These are phyloP conservation scores for Pipistrellus kuhlii DNA, from an alignment of 2,797 vertebrate genomes.

Conservation along the genomic window DNA sequence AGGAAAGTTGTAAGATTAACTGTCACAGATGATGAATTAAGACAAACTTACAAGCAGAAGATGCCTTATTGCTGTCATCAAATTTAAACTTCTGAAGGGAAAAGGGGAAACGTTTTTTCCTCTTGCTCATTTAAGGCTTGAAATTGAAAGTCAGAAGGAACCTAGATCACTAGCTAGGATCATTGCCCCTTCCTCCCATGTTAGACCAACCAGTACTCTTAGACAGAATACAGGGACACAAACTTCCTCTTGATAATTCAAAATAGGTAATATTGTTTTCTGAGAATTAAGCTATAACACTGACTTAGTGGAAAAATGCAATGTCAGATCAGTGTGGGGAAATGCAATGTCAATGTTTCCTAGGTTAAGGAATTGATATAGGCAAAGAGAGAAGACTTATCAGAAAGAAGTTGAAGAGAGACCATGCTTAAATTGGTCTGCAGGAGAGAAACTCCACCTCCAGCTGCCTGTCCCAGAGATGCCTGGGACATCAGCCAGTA, in stretches of 20 bases:
- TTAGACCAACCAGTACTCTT: not conserved
- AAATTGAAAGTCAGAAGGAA: not conserved
- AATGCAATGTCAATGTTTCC: slow-evolving; percentile 22
- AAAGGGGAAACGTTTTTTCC: not conserved
- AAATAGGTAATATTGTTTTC: not conserved
- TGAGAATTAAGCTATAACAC: slow-evolving; percentile 1
- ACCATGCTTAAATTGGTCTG: accelerated
- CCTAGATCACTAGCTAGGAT: not conserved
- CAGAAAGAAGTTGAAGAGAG: not conserved
- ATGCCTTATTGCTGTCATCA: slow-evolving; percentile 50
- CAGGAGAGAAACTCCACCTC: not conserved
- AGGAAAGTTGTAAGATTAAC: slow-evolving; percentile 55
- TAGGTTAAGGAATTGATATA: not conserved
- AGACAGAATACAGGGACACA: not conserved
- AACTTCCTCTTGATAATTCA: not conserved
- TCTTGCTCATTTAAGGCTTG: not conserved
- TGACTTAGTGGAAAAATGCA: not conserved
- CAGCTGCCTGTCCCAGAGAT: too few species aligned
- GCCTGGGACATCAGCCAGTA: too few species aligned
- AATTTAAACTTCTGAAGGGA: slow-evolving; percentile 49
- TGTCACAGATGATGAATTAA: slow-evolving; percentile 68
- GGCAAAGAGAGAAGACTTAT: not conserved
- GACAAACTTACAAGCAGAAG: slow-evolving; percentile 38
- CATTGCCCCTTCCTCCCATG: not conserved
- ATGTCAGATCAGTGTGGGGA: slow-evolving; percentile 36